These are phyloP conservation scores for Agrochola lychnidis DNA, from an alignment of 2,888 invertebrate genomes.

Conservation along the genomic window DNA sequence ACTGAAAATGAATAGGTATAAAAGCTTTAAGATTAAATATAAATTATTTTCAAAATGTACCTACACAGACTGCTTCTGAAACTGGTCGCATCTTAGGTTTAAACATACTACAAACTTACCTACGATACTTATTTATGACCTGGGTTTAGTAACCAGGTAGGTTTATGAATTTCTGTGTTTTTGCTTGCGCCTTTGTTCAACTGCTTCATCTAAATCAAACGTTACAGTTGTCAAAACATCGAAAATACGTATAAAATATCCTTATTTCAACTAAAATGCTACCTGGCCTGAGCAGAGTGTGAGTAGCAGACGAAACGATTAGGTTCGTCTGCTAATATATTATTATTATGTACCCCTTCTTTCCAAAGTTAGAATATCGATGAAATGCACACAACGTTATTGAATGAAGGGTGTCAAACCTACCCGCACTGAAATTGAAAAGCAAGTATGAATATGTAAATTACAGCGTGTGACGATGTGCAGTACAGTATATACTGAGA, in stretches of 20 bases:
- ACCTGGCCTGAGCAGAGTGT: too few relatives aligned
- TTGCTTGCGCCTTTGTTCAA: neutral
- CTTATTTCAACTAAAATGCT: neutral
- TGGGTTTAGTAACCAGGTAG: neutral
- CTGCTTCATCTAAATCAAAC: too few relatives aligned
- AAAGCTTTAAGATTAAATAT: neutral
- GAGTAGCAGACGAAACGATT: too few relatives aligned
- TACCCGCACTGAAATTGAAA: conserved; percentile 29
- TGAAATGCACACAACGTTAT: neutral
- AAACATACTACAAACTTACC: too few relatives aligned
- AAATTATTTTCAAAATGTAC: too few relatives aligned
- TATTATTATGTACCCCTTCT: neutral
- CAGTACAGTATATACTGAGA: conserved; percentile 3
- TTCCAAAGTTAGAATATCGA: conserved; percentile 6
- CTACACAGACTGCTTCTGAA: neutral
- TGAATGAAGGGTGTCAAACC: neutral
- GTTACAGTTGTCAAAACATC: neutral
- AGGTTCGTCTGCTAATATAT: neutral
- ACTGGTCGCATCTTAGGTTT: neutral
- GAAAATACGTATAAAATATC: neutral
- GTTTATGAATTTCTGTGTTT: neutral
- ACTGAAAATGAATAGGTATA: too few relatives aligned
- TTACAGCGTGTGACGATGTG: conserved; percentile 23
- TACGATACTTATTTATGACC: too few relatives aligned
- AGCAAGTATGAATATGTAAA: conserved; percentile 51